Conservation (phyloP, 2,113 vertebrate genomes). For the Sylvilagus bachmani region DNA sequence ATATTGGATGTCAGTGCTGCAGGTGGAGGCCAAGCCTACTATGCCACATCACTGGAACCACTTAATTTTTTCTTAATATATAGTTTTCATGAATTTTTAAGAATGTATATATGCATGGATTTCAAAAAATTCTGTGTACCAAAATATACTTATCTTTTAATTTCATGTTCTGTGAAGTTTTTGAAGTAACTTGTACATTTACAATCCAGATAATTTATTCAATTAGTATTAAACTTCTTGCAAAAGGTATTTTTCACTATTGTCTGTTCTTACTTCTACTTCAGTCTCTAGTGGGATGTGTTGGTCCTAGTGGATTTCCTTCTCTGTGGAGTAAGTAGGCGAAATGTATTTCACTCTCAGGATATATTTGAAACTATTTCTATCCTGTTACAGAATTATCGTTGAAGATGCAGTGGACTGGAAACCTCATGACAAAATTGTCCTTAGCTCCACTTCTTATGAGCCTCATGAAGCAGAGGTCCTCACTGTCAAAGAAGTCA, state of each 20-base stretch:
- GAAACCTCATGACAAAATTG: slow-evolving; percentile 78
- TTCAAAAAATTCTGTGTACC: too few species aligned
- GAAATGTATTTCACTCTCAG: background rate
- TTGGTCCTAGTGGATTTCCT: background rate
- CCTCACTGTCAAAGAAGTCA: slow-evolving; percentile 85
- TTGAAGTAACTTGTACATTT: background rate
- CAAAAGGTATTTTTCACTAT: background rate
- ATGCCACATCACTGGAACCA: too few species aligned
- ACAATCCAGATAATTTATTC: background rate
- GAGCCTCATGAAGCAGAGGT: slow-evolving; percentile 88
- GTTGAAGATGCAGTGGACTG: slow-evolving; percentile 86
- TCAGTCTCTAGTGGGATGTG: background rate
- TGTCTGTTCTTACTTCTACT: background rate
- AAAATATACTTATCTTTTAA: too few species aligned
- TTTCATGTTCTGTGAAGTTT: too few species aligned
- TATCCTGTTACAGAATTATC: slow-evolving; percentile 84
- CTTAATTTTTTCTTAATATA: too few species aligned
- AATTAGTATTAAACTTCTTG: background rate
- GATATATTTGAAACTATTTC: background rate
- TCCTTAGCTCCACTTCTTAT: slow-evolving; percentile 89
- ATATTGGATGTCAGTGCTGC: too few species aligned
- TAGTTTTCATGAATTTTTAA: too few species aligned
- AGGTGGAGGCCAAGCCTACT: too few species aligned
- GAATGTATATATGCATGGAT: too few species aligned
- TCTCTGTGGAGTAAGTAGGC: background rate